Conservation (phyloP, 2,797 vertebrate species). For the Cyprinella venusta region DNA sequence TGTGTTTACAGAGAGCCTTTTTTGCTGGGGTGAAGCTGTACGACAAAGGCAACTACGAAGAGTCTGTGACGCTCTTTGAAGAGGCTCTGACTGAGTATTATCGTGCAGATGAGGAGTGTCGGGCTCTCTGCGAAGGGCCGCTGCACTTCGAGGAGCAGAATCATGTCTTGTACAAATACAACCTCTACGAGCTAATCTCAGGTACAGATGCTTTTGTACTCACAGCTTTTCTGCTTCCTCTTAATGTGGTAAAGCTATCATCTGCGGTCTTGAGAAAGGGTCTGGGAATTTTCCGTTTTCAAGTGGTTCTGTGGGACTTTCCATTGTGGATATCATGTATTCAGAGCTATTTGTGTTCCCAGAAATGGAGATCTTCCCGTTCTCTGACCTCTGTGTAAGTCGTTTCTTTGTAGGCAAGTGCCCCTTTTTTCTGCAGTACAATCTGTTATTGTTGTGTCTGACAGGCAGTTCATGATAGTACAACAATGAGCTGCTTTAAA, state of each 20-base stretch:
- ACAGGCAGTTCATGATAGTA: not conserved
- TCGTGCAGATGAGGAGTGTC: constrained; percentile 86
- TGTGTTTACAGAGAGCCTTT: constrained; percentile 82
- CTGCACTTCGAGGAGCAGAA: constrained; percentile 88
- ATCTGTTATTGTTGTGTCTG: constrained; percentile 29
- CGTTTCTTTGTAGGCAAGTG: not conserved
- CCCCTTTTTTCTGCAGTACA: not conserved
- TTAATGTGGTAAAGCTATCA: constrained; percentile 29
- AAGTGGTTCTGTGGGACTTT: constrained; percentile 2
- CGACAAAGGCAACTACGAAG: constrained; percentile 79
- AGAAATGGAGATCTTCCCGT: constrained; percentile 18
- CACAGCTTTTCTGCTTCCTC: not conserved
- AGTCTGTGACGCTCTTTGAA: constrained; percentile 84
- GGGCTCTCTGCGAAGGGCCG: constrained; percentile 87
- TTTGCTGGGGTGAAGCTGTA: constrained; percentile 84
- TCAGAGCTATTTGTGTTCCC: constrained; percentile 31
- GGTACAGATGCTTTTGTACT: constrained; percentile 73
- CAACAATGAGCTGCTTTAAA: not conserved
- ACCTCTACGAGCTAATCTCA: constrained; percentile 90
- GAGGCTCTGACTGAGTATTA: constrained; percentile 87
- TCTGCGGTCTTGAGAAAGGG: not conserved
- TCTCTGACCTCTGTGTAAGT: constrained; percentile 9
- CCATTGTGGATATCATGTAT: constrained; percentile 20
- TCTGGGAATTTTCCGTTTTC: constrained; percentile 18
- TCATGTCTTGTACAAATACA: constrained; percentile 84